phyloP scores from a whole-genome alignment of 2,113 vertebrate genomes.

The Montifringilla adamsi region DNA sequence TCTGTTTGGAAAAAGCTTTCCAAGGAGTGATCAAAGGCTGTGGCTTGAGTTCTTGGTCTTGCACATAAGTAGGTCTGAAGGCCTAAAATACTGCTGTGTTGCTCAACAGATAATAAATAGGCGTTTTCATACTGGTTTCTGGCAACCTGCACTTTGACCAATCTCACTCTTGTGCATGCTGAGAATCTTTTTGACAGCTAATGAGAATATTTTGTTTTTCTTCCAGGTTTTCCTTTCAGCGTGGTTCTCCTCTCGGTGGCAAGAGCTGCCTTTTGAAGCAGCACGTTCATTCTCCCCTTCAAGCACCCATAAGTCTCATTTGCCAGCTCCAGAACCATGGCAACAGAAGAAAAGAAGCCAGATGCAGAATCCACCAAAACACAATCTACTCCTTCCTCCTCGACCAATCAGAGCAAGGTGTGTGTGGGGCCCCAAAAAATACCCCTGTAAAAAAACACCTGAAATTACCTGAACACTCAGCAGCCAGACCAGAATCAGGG shows the following conservation, averaged over 20 bases:
- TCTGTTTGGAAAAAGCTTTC: neutral
- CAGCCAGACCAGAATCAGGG: neutral
- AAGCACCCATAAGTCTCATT: conserved; percentile 29
- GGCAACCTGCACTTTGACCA: neutral
- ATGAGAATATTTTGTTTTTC: neutral
- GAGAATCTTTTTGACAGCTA: neutral
- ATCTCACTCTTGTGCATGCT: neutral
- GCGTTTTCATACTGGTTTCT: neutral
- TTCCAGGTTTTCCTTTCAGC: neutral
- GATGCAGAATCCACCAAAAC: conserved; percentile 92
- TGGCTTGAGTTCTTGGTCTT: neutral
- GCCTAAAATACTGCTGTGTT: neutral
- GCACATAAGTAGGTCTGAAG: neutral
- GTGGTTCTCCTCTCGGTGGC: neutral
- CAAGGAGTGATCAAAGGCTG: neutral
- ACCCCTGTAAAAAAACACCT: neutral
- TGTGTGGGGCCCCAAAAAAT: neutral
- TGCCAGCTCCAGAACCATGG: conserved; percentile 80
- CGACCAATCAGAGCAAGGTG: conserved; percentile 95
- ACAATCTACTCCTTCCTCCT: conserved; percentile 89
- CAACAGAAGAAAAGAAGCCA: conserved; percentile 98
- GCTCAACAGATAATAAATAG: neutral
- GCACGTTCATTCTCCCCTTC: conserved; percentile 5
- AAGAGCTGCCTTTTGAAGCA: conserved; percentile 6
- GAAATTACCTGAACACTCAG: neutral